Evolutionary conservation across 2,113 vertebrate genomes (phyloP), one percentile per base, ranked within the genome.

Genomic region (Coryphaenoides rupestris): DNA sequence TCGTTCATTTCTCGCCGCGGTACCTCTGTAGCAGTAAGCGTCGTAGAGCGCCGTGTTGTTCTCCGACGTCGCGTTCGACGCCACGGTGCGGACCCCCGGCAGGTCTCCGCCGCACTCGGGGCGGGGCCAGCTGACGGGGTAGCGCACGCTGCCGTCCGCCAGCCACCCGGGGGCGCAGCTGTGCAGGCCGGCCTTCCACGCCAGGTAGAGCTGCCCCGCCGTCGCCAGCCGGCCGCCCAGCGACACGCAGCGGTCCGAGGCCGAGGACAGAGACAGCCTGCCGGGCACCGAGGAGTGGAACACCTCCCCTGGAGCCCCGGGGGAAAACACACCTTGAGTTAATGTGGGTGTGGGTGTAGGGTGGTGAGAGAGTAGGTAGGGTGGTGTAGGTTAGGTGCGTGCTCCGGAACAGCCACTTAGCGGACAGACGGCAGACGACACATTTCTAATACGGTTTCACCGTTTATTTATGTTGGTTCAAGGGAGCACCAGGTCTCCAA

Each of bases 91-190:
- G 61, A 98, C 92, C 0, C 95, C 96, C 0, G 93, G 84, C 16
- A 84, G 68, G 0, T 83, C 86, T 0, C 90, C 93, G 0, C 93
- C 93, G 12, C 96, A 98, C 53, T 92, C 93, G 21, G 85, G 90
- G 19, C 89, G 88, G 0, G 92, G 90, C 21, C 75, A 79, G 17
- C 82, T 79, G 80, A 98, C 94, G 0, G 94, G 93, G 68, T 92
- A 96, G 22, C 94, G 92, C 16, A 95, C 91, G 46, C 95, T 98
- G 75, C 93, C 94, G 0, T 98, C 96, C 0, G 95, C 93, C 68
- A 99, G 72, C 96, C 96, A 98, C 59, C 95, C 96, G 0, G 95
- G 95, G 75, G 94, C 93, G 0, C 96, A 99, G 69, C 86, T 93
- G 75, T 98, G 93, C 75, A 99, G 81, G 0, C 95, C 96, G 0